Evolutionary conservation across 2,888 invertebrate species (phyloP).

Genomic region (Chromoteleia sp.): DNA sequence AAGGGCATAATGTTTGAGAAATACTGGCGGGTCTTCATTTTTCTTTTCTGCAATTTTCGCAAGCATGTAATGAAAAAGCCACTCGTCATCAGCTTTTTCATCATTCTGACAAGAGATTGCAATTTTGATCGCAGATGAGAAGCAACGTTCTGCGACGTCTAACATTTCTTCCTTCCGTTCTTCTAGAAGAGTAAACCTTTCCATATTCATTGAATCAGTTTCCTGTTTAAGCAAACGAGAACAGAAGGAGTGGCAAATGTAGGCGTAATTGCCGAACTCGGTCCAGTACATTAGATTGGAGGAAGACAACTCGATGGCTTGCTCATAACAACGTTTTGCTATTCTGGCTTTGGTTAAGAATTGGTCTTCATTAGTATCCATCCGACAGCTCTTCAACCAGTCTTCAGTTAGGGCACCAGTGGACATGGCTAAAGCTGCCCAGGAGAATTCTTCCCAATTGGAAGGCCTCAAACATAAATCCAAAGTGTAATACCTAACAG

Average conservation of each 20-base stretch:
- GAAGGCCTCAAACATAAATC: conserved; percentile 93
- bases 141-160: conserved; percentile 91
- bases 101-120: conserved; percentile 86
- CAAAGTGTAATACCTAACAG: conserved; percentile 92
- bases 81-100: conserved; percentile 91
- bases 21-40: conserved; percentile 90
- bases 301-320: conserved; percentile 91
- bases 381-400: conserved; percentile 91
- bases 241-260: conserved; percentile 95
- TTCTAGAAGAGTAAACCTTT: conserved; percentile 90
- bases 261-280: conserved; percentile 96
- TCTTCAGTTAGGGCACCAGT: conserved; percentile 92
- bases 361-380: conserved; percentile 87
- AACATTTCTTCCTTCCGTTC: conserved; percentile 92
- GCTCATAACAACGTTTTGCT: conserved; percentile 92
- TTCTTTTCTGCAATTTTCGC: conserved; percentile 97
- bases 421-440: conserved; percentile 95
- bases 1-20: conserved; percentile 92
- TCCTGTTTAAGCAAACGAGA: conserved; percentile 94
- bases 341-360: conserved; percentile 89
- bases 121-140: conserved; percentile 89
- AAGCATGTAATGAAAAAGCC: conserved; percentile 98
- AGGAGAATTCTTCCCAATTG: conserved; percentile 91
- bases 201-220: conserved; percentile 90
- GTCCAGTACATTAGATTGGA: conserved; percentile 93